phyloP scores from a whole-genome alignment of 2,888 invertebrate species.

The Monopis laevigella region DNA sequence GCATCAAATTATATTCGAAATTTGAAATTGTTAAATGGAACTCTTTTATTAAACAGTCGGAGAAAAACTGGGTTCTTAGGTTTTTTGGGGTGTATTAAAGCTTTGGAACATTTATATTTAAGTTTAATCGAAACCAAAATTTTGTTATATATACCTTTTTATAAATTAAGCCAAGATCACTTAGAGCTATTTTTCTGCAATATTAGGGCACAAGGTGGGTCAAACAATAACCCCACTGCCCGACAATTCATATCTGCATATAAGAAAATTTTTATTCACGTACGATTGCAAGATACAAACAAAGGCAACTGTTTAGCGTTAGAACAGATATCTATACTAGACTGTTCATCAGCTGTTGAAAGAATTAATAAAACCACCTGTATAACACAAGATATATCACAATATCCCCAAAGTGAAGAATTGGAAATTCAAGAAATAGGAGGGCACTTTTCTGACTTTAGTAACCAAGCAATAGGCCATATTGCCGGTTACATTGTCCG shows the following conservation, averaged over 20 bases:
- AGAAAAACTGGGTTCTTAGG: constrained; percentile 14
- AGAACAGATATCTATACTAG: constrained; percentile 19
- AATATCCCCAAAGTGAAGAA: no score
- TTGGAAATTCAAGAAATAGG: no score
- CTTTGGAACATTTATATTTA: constrained; percentile 5
- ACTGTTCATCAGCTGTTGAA: constrained; percentile 14
- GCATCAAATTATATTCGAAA: no score
- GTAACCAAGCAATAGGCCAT: no score
- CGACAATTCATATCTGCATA: constrained; percentile 19
- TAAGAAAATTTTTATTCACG: constrained; percentile 20
- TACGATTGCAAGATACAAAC: constrained; percentile 13
- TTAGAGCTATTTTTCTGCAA: constrained; percentile 18
- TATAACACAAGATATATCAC: no score
- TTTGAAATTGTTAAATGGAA: constrained; percentile 3
- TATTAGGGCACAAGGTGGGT: constrained; percentile 18
- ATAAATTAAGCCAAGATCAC: constrained; percentile 19
- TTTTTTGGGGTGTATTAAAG: constrained; percentile 13
- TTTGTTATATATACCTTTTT: constrained; percentile 9
- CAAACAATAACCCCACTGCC: constrained; percentile 17
- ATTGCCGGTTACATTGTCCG: no score
- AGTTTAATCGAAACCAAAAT: neutral
- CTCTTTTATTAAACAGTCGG: neutral
- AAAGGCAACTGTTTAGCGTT: constrained; percentile 20
- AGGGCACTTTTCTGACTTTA: no score
- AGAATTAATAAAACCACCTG: constrained; percentile 2